Base-by-base conservation (phyloP, 1,140 invertebrate genomes). In the Drosophila nigromelanica region DNA sequence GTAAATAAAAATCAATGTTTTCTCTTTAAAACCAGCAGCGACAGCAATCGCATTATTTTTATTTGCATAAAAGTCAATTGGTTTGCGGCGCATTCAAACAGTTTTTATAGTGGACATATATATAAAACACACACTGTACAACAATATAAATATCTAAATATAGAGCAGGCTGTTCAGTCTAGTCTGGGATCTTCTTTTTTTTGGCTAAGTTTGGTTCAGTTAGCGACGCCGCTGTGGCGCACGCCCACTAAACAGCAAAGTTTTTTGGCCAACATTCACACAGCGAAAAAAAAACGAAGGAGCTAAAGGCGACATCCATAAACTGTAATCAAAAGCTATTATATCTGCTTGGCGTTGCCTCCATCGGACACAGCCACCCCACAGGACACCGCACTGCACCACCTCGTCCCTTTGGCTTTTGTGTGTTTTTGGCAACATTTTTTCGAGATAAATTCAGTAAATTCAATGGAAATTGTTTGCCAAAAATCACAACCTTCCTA, bases 41-140 rank as follows among this genome's bases (percentile, higher is more conserved):
- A 40, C 42, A 67, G 80, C 76, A 87, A 79, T 77, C 76, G 63
- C 83, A 75, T 83, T 83, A 89, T 86, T 89, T 89, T 83, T 72
- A 89, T 89, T 89, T 89, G 79, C 83, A 89, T 89, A 89, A 89
- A 87, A 89, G 83, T 89, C 83, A 89, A 89, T 89, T 89, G 85
- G 76, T 70, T 70, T 80, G 67, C 68, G 67, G 69, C 69, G 78
- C 76, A 77, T 76, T 87, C 73, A 80, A 72, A 89, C 67, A 83
- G 80, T 89, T 89, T 89, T 61, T 82, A 79, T 87, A 78, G 70
- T 73, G 76, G 82, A 43, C 74, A 68, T 62, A 78, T 60, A 87
- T 72, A 79, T 74, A 60, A 18, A 30, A n/a, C 12, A 42, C 27
- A 18, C 14, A 45, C 33, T 67, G 63, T 54, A 35, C 35, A 58